Evolutionary conservation across 2,797 vertebrate species (phyloP), one percentile per base, ranked within the genome.

Genomic region (Coccyzus lansbergi): DNA sequence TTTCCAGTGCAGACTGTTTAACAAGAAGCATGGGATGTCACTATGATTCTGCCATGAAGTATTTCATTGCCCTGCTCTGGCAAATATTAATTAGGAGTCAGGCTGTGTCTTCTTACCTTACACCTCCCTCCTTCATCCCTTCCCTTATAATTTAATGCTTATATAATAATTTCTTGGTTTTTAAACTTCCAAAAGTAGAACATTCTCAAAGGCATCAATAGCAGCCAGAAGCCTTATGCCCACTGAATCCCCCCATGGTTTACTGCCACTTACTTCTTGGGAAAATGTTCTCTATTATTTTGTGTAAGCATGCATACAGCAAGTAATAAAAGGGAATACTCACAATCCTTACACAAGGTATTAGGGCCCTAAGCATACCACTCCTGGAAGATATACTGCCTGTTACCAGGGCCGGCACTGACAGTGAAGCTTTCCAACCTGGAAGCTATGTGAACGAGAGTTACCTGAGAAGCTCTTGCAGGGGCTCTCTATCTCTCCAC

Each of bases 351-450:
- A 77, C n/a, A 62, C 2, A 49, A 42, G 18, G 28, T 64, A 22
- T 14, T 70, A 75, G 36, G 2, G 3, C 6, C 14, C 15, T 33
- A 18, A 58, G 26, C 31, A 31, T 6, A 5, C 1, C 3, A 1
- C 4, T 49, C 55, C 51, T 68, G 34, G 18, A 76, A 91, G 34
- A 16, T 60, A 56, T 7, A 24, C 13, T 22, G 3, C 10, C 34
- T 42, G 29, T 13, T 53, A 26, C 90, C 26, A 85, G 22, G 8
- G 49, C 7, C 28, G 42, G 21, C 16, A 51, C 0, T 2, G n/a
- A 49, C 4, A 72, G 17, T 4, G 2, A 26, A 76, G 24, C 22
- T 55, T 20, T 82, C 25, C 46, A 53, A 33, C 14, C 42, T 33
- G 10, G 4, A 83, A 80, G 29, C 11, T 24, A 22, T 3, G 3